Evolutionary conservation across 1,140 invertebrate genomes (phyloP).

Genomic region (Luehdorfia chinensis): DNA sequence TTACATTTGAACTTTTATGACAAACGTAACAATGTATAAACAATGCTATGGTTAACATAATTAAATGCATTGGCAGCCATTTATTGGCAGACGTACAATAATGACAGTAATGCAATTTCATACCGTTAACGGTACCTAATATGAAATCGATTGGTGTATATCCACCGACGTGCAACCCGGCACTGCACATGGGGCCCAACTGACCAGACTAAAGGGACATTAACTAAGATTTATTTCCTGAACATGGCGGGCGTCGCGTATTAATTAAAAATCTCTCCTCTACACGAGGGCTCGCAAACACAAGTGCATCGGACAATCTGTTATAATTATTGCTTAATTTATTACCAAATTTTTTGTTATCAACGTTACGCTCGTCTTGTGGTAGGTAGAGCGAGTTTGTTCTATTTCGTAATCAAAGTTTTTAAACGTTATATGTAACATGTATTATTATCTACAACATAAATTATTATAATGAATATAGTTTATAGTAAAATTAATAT

Average conservation of each 20-base stretch:
- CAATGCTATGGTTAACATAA: conserved; percentile 4
- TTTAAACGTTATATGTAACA: too few relatives aligned
- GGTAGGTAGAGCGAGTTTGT: background rate
- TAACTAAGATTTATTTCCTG: conserved; percentile 67
- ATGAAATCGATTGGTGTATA: conserved; percentile 24
- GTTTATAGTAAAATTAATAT: too few relatives aligned
- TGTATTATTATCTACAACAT: too few relatives aligned
- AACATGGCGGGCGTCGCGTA: conserved; percentile 36
- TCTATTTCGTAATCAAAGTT: too few relatives aligned
- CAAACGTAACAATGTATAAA: too few relatives aligned
- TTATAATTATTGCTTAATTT: conserved; percentile 9
- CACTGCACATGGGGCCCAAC: conserved; percentile 33
- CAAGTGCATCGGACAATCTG: conserved; percentile 33
- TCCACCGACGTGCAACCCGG: conserved; percentile 15
- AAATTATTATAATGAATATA: too few relatives aligned
- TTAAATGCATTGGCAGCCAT: conserved; percentile 11
- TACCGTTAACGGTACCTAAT: conserved; percentile 10
- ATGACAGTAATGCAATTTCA: conserved; percentile 10
- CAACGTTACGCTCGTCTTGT: background rate
- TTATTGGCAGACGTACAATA: background rate
- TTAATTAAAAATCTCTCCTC: conserved; percentile 66
- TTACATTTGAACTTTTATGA: too few relatives aligned
- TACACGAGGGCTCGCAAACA: conserved; percentile 32
- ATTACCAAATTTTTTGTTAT: conserved; percentile 5
- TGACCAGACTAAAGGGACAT: conserved; percentile 64